Percentiles rank a stretch among this genome's conserved stretches.
Conservation (phyloP, 2,888 invertebrate genomes). For the Lysandra bellargus region DNA sequence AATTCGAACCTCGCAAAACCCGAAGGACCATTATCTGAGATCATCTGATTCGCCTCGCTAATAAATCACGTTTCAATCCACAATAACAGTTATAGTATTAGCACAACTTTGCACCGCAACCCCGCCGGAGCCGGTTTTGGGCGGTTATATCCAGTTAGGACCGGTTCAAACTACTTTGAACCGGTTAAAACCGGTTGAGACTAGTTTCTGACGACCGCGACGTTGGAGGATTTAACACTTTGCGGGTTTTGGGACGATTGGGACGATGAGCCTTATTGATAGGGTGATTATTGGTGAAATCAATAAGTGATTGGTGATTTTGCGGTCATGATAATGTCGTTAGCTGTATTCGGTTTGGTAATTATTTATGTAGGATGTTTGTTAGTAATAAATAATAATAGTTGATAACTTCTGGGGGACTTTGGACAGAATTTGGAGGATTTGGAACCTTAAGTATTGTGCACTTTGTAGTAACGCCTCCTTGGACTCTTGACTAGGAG, state of each 20-base stretch:
- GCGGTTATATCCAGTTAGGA: not conserved
- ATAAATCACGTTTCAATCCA: not conserved
- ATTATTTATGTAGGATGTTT: not conserved
- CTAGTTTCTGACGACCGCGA: not conserved
- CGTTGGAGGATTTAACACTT: not conserved
- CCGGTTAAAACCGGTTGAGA: not conserved
- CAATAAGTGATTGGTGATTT: not conserved
- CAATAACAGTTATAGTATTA: slow-evolving; percentile 1
- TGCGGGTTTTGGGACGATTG: not conserved
- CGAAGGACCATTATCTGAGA: not conserved
- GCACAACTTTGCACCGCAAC: not conserved
- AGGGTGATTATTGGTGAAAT: not conserved
- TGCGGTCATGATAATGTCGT: not conserved
- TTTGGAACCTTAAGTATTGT: too few species aligned
- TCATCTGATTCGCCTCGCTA: not conserved
- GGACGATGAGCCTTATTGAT: not conserved
- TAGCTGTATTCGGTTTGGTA: not conserved
- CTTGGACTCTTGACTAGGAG: too few species aligned
- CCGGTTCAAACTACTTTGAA: not conserved
- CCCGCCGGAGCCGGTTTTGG: not conserved
- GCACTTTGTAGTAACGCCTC: too few species aligned
- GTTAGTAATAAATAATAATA: too few species aligned
- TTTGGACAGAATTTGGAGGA: too few species aligned
- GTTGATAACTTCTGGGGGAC: too few species aligned
- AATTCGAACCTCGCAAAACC: not conserved